A percentile compares a stretch with the other conserved stretches of the same genome.
Evolutionary conservation across 2,113 vertebrate genomes (phyloP).

Genomic region (Mystacornis crossleyi): DNA sequence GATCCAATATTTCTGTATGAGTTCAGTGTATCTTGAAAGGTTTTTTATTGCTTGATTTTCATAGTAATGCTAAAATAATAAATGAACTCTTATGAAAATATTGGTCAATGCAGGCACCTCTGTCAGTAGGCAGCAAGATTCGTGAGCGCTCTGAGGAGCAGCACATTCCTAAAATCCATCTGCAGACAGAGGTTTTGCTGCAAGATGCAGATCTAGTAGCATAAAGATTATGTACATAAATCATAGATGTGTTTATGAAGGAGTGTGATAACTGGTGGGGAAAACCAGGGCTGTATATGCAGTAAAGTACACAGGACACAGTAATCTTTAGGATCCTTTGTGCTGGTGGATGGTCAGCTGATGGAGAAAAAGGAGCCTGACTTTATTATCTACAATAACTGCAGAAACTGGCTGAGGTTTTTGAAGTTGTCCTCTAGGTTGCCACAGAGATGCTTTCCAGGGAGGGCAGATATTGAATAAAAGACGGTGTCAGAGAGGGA

Average conservation of each 20-base stretch:
- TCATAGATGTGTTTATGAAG: background rate
- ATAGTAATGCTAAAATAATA: background rate
- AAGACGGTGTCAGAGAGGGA: background rate
- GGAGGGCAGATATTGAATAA: background rate
- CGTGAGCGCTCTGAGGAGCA: background rate
- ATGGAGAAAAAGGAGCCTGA: background rate
- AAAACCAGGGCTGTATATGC: background rate
- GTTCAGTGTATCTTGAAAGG: background rate
- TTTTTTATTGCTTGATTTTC: background rate
- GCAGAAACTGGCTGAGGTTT: background rate
- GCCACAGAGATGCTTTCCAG: too few species aligned
- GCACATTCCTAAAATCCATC: background rate
- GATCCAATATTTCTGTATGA: background rate
- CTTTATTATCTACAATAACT: background rate
- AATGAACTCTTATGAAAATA: background rate
- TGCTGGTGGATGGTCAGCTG: background rate
- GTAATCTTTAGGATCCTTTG: background rate
- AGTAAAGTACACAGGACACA: fast-evolving
- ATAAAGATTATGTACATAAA: background rate
- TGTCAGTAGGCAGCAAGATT: background rate
- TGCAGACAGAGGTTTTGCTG: background rate
- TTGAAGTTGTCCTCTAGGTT: background rate
- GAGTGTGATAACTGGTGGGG: background rate
- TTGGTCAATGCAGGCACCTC: background rate
- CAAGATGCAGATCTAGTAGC: background rate